Percentiles rank a stretch among this genome's conserved stretches.
Conservation (phyloP, 2,113 vertebrate species). For the Panthera leo region DNA sequence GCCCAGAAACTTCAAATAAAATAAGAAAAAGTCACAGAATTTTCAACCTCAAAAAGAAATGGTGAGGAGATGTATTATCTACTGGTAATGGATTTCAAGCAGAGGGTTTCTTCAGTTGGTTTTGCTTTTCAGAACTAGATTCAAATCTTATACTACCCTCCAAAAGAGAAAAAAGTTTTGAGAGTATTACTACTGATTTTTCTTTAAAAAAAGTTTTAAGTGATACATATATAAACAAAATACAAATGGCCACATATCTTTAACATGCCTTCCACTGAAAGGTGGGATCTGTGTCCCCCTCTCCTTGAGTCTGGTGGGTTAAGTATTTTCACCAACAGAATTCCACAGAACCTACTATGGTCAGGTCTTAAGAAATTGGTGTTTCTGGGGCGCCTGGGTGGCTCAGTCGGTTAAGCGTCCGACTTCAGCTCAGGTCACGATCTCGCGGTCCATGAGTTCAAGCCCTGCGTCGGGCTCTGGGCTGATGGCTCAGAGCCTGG, state of each 20-base stretch:
- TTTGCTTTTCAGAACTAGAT: slow-evolving; percentile 43
- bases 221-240: not conserved
- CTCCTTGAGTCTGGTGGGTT: not conserved
- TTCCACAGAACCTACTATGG: not conserved
- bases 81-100: slow-evolving; percentile 67
- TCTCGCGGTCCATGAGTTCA: no score
- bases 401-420: no score
- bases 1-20: slow-evolving; percentile 70
- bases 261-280: not conserved
- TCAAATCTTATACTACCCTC: not conserved
- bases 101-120: not conserved
- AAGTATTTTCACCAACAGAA: not conserved
- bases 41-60: slow-evolving; percentile 69
- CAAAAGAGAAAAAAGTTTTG: not conserved
- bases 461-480: no score
- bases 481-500: no score
- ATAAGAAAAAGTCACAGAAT: slow-evolving; percentile 68
- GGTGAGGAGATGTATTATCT: slow-evolving; percentile 56
- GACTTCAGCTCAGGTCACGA: no score
- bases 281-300: not conserved
- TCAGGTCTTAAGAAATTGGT: not conserved
- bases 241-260: not conserved
- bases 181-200: not conserved
- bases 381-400: not conserved
- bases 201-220: not conserved